phyloP scores from a whole-genome alignment of 2,113 vertebrate species.

The Orthonyx spaldingii region DNA sequence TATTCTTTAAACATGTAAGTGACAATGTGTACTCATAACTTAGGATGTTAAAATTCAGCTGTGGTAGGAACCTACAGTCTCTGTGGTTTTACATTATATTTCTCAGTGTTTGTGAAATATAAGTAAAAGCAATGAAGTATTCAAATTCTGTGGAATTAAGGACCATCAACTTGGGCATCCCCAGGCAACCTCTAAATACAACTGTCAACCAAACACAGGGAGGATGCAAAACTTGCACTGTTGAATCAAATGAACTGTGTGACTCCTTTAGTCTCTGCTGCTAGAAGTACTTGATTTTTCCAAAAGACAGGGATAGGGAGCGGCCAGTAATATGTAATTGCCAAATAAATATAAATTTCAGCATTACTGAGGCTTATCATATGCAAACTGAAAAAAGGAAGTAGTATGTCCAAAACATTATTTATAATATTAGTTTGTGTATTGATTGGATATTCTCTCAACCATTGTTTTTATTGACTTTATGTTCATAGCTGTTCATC shows the following conservation, averaged over 20 bases:
- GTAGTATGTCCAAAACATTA: neutral
- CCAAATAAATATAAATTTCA: neutral
- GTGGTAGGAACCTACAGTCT: neutral
- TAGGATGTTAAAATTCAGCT: neutral
- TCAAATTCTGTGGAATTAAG: neutral
- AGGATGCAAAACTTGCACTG: neutral
- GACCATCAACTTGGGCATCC: neutral
- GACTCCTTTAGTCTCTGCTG: neutral
- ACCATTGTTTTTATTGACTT: constrained; percentile 4
- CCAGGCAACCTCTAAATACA: neutral
- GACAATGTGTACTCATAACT: neutral
- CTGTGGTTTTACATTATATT: neutral
- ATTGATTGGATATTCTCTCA: neutral
- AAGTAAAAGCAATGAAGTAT: neutral
- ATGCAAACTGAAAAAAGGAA: neutral
- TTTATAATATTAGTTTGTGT: neutral
- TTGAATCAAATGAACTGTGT: neutral
- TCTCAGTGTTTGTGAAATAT: neutral
- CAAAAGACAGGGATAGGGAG: neutral
- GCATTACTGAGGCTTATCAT: neutral
- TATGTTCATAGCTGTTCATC: neutral
- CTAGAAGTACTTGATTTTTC: neutral
- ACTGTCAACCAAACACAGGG: neutral
- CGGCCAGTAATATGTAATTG: neutral
- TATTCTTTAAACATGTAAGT: neutral